These are phyloP conservation scores for Lycodopsis pacificus DNA, from an alignment of 2,797 vertebrate species.

Conservation along the genomic window DNA sequence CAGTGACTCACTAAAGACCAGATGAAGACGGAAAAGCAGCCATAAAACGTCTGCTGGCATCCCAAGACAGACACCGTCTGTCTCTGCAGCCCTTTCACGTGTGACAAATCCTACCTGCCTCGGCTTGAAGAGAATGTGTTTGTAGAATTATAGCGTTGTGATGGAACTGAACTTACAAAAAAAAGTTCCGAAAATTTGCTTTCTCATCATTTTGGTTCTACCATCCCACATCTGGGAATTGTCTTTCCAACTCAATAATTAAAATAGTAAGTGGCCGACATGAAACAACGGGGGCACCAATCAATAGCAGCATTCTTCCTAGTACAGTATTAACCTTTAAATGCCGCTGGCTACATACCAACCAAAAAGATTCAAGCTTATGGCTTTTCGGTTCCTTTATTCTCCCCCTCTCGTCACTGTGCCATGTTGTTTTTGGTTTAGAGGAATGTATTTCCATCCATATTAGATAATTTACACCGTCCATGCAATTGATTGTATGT, in stretches of 20 bases:
- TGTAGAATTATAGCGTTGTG: constrained; percentile 18
- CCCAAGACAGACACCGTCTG: constrained; percentile 23
- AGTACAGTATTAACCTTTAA: constrained; percentile 74
- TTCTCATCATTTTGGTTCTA: constrained; percentile 10
- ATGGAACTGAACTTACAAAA: not conserved
- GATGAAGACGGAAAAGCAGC: constrained; percentile 43
- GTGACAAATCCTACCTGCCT: constrained; percentile 14
- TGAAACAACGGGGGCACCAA: constrained; percentile 38
- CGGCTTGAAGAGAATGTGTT: constrained; percentile 2
- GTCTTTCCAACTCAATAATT: constrained; percentile 41
- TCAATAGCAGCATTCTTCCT: constrained; percentile 57
- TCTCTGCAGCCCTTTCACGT: constrained; percentile 18
- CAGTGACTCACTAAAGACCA: constrained; percentile 43
- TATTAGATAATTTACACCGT: not conserved
- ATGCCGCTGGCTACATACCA: constrained; percentile 47
- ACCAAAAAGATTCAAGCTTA: constrained; percentile 18
- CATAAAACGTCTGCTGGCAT: constrained; percentile 40
- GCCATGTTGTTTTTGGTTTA: not conserved
- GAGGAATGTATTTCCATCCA: not conserved
- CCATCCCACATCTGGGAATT: constrained; percentile 42
- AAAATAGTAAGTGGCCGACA: constrained; percentile 21
- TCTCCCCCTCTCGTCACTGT: not conserved
- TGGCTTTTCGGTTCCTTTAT: constrained; percentile 2
- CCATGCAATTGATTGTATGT: not conserved
- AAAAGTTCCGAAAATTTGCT: not conserved